Base-by-base conservation (phyloP, 2,113 vertebrate genomes). In the Aythya baeri region DNA sequence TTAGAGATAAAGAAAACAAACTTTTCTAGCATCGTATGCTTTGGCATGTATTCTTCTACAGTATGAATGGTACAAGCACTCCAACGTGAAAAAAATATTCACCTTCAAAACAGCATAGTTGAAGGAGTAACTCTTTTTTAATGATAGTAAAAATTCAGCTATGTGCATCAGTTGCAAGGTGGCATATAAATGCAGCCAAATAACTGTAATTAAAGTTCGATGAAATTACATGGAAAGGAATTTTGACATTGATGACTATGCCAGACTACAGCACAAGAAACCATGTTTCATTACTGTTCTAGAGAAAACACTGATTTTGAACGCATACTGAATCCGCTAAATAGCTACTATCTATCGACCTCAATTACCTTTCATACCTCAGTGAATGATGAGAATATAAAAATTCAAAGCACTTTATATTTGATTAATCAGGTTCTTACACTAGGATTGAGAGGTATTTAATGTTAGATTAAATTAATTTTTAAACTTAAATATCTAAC, bases 1-100 rank as follows among this genome's bases (percentile, higher is more conserved):
- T 99, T 73, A 41, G 27, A 62, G 52, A 81, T 3, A 72, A 68
- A 96, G 57, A 92, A 88, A 95, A 67, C 10, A 89, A 44, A 70
- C 9, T 13, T 57, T 43, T 59, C 22, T 9, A 21, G 6, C 38
- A 38, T 1, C 34, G 21, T 5, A 65, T 58, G 23, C 38, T 82
- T 22, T 31, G 57, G 34, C n/a, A 65, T 0, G 0, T 32, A 11
- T 36, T 84, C 83, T 67, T 75, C 38, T n/a, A 2, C n/a, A 38
- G 36, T 32, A 61, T 1, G 1, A 77, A 68, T 5, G 6, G 59
- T 31, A 66, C 2, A 75, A 62, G 65, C 32, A 55, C 22, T 80
- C 14, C 11, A 52, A 46, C 31, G 9, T 2, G 6, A n/a, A 54
- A 90, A 83, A 90, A 80, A 71, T 27, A 34, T 4, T 15, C 72